Conservation (phyloP, 2,797 vertebrate genomes). For the Stomatorhinus walkeri region DNA sequence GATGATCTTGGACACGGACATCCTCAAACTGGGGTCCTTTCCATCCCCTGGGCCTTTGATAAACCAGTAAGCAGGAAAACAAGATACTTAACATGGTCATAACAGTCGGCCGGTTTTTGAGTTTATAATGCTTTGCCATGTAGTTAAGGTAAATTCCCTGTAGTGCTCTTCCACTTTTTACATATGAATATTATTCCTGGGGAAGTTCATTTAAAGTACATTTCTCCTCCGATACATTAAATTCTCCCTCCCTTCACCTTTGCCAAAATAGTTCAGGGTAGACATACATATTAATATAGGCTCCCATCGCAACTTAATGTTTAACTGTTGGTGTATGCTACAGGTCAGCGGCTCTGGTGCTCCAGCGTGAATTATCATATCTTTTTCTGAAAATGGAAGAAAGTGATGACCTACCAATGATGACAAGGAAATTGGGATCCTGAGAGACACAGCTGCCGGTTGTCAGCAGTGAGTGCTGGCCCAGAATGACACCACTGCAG, state of each 20-base stretch:
- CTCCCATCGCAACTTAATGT: neutral
- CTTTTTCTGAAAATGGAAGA: neutral
- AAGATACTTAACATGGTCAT: neutral
- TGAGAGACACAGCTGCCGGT: slow-evolving; percentile 62
- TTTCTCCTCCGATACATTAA: neutral
- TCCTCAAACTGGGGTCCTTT: neutral
- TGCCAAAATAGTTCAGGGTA: neutral
- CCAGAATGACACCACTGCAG: slow-evolving; percentile 73
- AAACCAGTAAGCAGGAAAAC: slow-evolving; percentile 26
- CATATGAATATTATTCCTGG: neutral
- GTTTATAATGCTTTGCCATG: neutral
- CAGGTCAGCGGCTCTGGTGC: neutral
- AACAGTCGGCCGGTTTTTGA: neutral
- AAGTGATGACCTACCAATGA: slow-evolving; percentile 51
- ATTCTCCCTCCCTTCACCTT: neutral
- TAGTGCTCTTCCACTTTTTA: neutral
- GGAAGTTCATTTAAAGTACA: neutral
- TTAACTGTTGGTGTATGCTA: neutral
- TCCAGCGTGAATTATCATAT: neutral
- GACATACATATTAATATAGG: neutral
- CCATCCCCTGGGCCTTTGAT: neutral
- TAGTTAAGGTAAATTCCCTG: neutral
- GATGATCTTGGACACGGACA: slow-evolving; percentile 9
- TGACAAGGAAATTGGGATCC: slow-evolving; percentile 37
- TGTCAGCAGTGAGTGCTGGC: slow-evolving; percentile 64